Evolutionary conservation across 1,140 invertebrate genomes (phyloP).

Genomic region (Ptiloglossa arizonensis): DNA sequence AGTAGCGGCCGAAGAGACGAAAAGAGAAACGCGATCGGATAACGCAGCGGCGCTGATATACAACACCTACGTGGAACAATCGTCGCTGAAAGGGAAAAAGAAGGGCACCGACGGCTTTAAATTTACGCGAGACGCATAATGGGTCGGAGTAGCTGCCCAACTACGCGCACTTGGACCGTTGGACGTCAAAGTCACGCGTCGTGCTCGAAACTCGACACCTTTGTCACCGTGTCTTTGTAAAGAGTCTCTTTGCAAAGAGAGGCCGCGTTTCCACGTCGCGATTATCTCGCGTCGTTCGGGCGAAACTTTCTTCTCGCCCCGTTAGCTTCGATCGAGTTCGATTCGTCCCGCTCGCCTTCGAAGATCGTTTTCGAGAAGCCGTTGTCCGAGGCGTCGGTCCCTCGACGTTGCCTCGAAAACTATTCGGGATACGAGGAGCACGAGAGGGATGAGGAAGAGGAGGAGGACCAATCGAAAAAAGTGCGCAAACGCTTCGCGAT

Average conservation of each 20-base stretch:
- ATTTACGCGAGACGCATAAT: slow-evolving; percentile 38
- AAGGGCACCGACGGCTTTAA: slow-evolving; percentile 30
- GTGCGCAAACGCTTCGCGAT: no score
- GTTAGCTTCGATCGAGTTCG: no score
- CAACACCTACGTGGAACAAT: slow-evolving; percentile 40
- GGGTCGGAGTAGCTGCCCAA: slow-evolving; percentile 3
- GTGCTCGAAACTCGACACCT: slow-evolving; percentile 41
- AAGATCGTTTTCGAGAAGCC: no score
- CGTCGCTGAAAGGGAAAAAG: background rate
- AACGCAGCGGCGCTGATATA: slow-evolving; percentile 2
- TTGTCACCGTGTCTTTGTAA: slow-evolving; percentile 25
- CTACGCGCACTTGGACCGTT: background rate
- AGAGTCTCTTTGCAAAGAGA: background rate
- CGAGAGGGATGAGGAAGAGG: no score
- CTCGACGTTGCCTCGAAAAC: no score
- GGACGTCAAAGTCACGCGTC: slow-evolving; percentile 9
- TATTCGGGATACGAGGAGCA: no score
- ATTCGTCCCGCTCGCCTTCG: no score
- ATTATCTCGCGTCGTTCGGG: slow-evolving; percentile 30
- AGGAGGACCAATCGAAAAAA: no score
- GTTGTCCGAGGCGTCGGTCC: no score
- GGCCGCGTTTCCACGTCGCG: slow-evolving; percentile 16
- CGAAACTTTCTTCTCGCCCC: no score
- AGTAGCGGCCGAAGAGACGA: background rate
- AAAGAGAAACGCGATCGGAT: slow-evolving; percentile 20